Conservation (phyloP, 1,140 invertebrate genomes). For the Drosophila bipectinata region DNA sequence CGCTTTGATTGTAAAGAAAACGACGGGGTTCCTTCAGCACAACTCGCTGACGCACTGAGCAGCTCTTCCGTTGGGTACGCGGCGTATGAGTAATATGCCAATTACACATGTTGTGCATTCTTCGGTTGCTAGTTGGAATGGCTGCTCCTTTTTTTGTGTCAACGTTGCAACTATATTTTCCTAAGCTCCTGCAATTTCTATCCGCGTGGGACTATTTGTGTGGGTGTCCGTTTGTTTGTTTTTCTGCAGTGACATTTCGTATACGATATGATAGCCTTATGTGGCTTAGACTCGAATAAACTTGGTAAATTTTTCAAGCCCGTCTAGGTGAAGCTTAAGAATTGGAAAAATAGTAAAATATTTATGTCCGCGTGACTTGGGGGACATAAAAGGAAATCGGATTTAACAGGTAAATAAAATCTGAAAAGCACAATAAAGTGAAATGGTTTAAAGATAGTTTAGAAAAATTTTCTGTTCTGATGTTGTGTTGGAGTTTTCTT, state of each 20-base stretch:
- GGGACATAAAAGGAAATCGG: conserved; percentile 9
- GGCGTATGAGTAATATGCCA: conserved; percentile 56
- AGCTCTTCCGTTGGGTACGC: neutral
- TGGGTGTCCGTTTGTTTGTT: conserved; percentile 20
- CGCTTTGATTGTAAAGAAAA: neutral
- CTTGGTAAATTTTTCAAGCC: conserved; percentile 5
- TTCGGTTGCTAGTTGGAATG: conserved; percentile 48
- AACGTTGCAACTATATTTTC: conserved; percentile 52
- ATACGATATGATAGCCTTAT: conserved; percentile 44
- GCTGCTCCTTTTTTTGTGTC: conserved; percentile 34
- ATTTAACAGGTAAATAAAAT: conserved; percentile 1
- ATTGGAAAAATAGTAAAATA: conserved; percentile 27
- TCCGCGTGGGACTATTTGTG: conserved; percentile 3
- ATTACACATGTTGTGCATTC: conserved; percentile 46
- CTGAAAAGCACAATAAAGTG: neutral
- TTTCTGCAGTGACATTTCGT: conserved; percentile 37
- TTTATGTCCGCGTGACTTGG: conserved; percentile 3
- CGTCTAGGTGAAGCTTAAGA: neutral
- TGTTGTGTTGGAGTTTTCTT: neutral
- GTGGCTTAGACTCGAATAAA: conserved; percentile 27
- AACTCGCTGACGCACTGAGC: neutral
- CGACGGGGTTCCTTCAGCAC: conserved; percentile 3
- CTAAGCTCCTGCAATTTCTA: conserved; percentile 19
- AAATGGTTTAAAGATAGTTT: neutral
- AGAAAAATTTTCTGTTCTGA: neutral